Evolutionary conservation across 2,888 invertebrate genomes (phyloP), one percentile per base, ranked within the genome.

Genomic region (Acanthopleura granulata): DNA sequence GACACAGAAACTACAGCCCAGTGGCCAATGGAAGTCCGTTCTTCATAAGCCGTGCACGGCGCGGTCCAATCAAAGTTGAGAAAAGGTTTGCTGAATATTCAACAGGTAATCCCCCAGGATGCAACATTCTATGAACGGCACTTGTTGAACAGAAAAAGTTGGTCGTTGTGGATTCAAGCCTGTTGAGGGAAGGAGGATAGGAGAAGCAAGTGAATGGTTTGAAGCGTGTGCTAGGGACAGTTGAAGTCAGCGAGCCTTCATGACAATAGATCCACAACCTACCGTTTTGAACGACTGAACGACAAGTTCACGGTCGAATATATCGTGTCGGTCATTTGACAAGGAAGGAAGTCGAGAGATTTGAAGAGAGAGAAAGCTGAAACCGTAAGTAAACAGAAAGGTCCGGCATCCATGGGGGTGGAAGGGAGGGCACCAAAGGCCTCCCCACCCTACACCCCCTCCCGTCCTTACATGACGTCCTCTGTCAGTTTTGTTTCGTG

Each of bases 251-350:
- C 66, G 16, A 27, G 22, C 25, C 66, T 66, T 66, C 66, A 66
- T 66, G 66, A 66, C 66, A 66, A 66, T 66, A 66, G 66, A 66
- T 66, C 66, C 66, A 27, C 66, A 66, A 27, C 66, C 66, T 22
- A 66, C 25, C 66, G 15, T 66, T 66, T 62, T 27, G 16, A 22
- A 6, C 29, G 66, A 66, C 66, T 66, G 29, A 22, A 66, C 66
- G 16, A 25, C 29, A 27, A 66, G 16, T 66, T 27, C 25, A 25
- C 57, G 57, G 57, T 57, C 57, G 57, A 57, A n/a, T 57, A 57
- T 22, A n/a, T 57, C 18, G 57, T n/a, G 57, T 57, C 12, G 57
- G 57, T 57, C 3, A 18, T 40, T 40, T 40, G 40, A 40, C 40
- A 9, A 40, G 40, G 40, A 40, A 40, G 40, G 40, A 40, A 40